Evolutionary conservation across 2,113 vertebrate species (phyloP).

Genomic region (Myiozetetes cayanensis): DNA sequence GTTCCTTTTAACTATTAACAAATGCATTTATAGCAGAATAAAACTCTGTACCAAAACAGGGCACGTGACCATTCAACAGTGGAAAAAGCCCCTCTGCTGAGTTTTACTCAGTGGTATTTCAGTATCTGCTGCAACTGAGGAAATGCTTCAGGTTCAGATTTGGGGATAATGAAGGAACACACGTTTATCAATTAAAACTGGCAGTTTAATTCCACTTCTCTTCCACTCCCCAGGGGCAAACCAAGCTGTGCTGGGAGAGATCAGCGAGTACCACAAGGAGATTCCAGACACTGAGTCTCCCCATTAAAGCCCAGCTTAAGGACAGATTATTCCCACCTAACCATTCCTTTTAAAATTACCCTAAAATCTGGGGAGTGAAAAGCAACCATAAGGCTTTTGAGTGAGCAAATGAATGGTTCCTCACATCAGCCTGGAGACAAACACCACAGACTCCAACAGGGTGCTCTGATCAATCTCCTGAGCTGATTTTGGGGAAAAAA

Average conservation of each 20-base stretch:
- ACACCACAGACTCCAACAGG: not conserved
- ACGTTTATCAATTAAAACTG: not conserved
- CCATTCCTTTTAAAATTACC: not conserved
- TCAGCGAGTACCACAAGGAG: not conserved
- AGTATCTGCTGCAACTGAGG: not conserved
- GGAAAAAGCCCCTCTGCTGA: not conserved
- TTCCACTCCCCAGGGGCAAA: not conserved
- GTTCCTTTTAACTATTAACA: not conserved
- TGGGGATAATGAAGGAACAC: not conserved
- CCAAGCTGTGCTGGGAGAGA: not conserved
- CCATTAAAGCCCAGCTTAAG: not conserved
- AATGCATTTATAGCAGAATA: not conserved
- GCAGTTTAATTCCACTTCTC: not conserved
- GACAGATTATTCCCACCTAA: not conserved
- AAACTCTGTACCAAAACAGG: not conserved
- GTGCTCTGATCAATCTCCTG: accelerated
- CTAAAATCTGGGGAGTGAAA: not conserved
- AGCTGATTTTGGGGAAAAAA: accelerated
- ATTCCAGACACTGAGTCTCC: not conserved
- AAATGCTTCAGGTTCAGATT: not conserved
- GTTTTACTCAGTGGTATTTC: not conserved
- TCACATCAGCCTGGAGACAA: not conserved
- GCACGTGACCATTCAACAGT: accelerated
- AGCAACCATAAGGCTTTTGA: not conserved
- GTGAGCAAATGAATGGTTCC: not conserved